Evolutionary conservation across 2,113 vertebrate genomes (phyloP).

Genomic region (Leptodactylus fuscus): DNA sequence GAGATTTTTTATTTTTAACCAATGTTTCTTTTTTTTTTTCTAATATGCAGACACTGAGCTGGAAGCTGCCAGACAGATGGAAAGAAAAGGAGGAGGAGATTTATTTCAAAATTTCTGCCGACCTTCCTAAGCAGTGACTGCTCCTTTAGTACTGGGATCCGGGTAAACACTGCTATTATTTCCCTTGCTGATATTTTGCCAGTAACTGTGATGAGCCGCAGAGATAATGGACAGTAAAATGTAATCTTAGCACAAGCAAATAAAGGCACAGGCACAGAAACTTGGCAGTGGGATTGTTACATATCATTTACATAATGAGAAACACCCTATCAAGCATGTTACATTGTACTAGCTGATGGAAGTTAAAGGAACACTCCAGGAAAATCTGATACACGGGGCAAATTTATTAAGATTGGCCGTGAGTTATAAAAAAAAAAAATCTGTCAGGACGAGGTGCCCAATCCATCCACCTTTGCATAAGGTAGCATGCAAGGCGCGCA

Average conservation of each 20-base stretch:
- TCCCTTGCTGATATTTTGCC: constrained; percentile 42
- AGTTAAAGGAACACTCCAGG: no score
- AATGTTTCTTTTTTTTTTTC: constrained; percentile 17
- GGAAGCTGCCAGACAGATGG: constrained; percentile 50
- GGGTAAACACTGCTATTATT: constrained; percentile 44
- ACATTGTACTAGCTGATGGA: background rate
- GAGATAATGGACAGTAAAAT: constrained; percentile 46
- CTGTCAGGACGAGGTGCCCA: no score
- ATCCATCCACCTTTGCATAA: no score
- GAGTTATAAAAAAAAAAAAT: no score
- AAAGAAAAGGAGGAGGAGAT: constrained; percentile 27
- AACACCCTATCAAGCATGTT: background rate
- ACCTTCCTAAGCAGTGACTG: constrained; percentile 36
- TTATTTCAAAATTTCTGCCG: constrained; percentile 41
- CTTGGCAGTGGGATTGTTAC: background rate
- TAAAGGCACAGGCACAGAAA: background rate
- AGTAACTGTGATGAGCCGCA: constrained; percentile 37
- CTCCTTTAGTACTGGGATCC: constrained; percentile 49
- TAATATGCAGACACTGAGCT: constrained; percentile 15
- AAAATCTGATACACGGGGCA: no score
- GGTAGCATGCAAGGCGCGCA: no score
- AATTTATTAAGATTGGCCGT: no score
- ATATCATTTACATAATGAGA: background rate
- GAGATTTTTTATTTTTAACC: constrained; percentile 42
- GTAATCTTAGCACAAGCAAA: constrained; percentile 43